Base-by-base conservation (phyloP, 1,140 invertebrate species). In the Homalodisca vitripennis region DNA sequence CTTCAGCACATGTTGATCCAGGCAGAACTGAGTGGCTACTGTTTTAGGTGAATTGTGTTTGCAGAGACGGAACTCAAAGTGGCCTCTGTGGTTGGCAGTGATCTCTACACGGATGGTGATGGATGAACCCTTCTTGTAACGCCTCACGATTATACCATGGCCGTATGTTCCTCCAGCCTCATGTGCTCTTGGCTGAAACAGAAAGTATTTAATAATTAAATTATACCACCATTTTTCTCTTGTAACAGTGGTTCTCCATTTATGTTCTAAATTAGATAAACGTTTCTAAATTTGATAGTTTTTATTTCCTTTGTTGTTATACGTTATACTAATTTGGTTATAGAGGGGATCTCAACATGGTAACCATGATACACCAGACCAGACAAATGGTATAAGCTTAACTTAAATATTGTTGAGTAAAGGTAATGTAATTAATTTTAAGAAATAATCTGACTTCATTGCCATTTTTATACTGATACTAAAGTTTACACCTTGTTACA, bases 21-120 rank as follows among this genome's bases (percentile, higher is more conserved):
- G 80, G 74, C 93, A 95, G 0, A 88, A 84, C 75, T 95, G 88
- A 0, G 85, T 88, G n/a, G 79, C 71, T 2, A 71, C 68, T 14
- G 53, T 63, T 71, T 75, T 79, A 41, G 41, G 79, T 68, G 78
- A 78, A 34, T 82, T 84, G 77, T 85, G 83, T 0, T 92, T 86
- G 76, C 94, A 97, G 0, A 94, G 74, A 67, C 91, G 84, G 80
- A 97, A 96, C 77, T 96, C 92, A 75, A 96, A 97, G 79, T 88
- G 94, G 12, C 95, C 94, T 72, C 85, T 84, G 78, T 94, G 92
- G 74, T 85, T 87, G 2, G 91, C 91, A 0, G 92, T 94, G 0
- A 94, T 74, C 75, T 94, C 89, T 0, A 94, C 84, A 29, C 87
- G 85, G 3, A 94, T 86, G 2, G 85, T 85, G 66, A 95, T 87